Percentiles rank a stretch among this genome's conserved stretches.
These are phyloP conservation scores for Palaemon carinicauda DNA, from an alignment of 1,140 invertebrate genomes.

Conservation along the genomic window DNA sequence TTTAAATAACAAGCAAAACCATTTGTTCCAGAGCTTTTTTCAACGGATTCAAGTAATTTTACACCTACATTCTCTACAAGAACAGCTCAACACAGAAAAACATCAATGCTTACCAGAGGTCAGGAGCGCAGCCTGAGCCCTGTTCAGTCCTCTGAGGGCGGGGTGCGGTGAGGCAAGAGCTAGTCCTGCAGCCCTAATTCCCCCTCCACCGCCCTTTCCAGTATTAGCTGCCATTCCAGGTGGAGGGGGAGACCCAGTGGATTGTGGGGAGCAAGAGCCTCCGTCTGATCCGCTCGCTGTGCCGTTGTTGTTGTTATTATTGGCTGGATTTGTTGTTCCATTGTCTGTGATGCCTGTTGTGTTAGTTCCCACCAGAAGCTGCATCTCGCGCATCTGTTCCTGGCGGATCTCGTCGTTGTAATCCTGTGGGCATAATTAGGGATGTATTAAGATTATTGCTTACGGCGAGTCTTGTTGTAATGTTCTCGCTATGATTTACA, in stretches of 20 bases:
- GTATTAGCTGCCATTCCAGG: background rate
- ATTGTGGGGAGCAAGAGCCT: slow-evolving; percentile 53
- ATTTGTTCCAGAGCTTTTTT: too few relatives aligned
- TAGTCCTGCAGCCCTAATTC: background rate
- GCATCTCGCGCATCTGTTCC: slow-evolving; percentile 66
- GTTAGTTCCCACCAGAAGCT: slow-evolving; percentile 60
- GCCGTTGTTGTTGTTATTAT: slow-evolving; percentile 39
- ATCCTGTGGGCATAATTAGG: slow-evolving; percentile 61
- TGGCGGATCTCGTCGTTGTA: slow-evolving; percentile 67
- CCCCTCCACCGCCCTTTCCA: slow-evolving; percentile 14
- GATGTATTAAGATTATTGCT: background rate
- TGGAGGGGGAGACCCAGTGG: slow-evolving; percentile 37
- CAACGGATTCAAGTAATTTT: background rate
- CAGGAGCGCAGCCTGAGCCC: slow-evolving; percentile 36
- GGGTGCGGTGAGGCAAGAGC: slow-evolving; percentile 50
- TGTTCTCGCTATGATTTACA: background rate
- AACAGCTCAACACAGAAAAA: background rate
- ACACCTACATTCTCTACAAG: background rate
- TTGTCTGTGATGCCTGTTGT: background rate
- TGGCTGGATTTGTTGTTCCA: slow-evolving; percentile 22
- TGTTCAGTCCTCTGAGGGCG: slow-evolving; percentile 55
- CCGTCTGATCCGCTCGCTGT: slow-evolving; percentile 49
- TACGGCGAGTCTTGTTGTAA: background rate
- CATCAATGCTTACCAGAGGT: background rate
- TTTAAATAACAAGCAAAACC: too few relatives aligned